Conservation (phyloP, 2,888 invertebrate genomes). For the Entomobrya multifasciata region DNA sequence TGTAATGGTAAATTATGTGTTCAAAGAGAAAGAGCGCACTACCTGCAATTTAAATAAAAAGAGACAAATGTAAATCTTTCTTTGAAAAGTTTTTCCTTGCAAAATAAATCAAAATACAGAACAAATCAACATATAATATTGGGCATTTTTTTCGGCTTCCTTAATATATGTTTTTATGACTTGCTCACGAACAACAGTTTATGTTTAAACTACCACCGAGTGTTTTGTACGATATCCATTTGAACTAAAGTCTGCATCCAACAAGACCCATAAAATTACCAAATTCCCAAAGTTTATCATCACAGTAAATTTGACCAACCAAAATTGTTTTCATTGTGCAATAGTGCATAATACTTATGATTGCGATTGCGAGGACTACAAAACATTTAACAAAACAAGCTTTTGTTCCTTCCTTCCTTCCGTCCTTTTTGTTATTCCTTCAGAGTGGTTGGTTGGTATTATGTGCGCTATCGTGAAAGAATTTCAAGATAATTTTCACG, state of each 20-base stretch:
- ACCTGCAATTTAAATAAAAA: no score
- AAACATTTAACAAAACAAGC: neutral
- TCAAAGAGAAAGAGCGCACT: no score
- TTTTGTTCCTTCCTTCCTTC: neutral
- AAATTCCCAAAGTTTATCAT: slow-evolving; percentile 14
- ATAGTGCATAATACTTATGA: neutral
- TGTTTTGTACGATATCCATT: no score
- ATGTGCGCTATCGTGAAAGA: slow-evolving; percentile 36
- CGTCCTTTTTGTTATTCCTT: neutral
- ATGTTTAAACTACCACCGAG: no score
- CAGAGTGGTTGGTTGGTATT: no score
- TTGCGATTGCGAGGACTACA: neutral
- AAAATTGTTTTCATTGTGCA: neutral
- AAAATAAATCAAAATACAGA: no score
- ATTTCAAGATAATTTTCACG: slow-evolving; percentile 19
- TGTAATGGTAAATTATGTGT: slow-evolving; percentile 7
- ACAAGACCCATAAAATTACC: slow-evolving; percentile 7
- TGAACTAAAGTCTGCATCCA: neutral
- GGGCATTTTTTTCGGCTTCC: no score
- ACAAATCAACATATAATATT: no score
- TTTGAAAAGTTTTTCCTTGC: no score
- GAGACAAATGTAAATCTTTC: no score
- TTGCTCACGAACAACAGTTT: no score
- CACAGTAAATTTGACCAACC: neutral
- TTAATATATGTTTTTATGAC: no score